Evolutionary conservation across 2,797 vertebrate species (phyloP), one percentile per base, ranked within the genome.

Genomic region (Chaunax sp.): DNA sequence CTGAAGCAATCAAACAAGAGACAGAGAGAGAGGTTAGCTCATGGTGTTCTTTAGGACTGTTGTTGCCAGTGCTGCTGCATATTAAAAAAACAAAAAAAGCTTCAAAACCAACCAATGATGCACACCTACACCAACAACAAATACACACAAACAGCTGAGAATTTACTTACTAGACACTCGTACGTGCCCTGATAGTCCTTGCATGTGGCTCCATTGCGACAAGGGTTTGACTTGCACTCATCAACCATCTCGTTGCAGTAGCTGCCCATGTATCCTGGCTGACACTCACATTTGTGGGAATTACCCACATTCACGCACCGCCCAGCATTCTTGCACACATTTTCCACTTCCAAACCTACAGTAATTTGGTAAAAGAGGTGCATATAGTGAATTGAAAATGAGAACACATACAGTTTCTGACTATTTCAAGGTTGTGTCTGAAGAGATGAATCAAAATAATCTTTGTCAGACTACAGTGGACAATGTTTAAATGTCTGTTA

Each of bases 181-280:
- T 97, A 98, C 23, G 94, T 95, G 0, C 94, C 93, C 67, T 95
- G 89, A 85, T 96, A 96, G 84, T 96, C 96, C 8, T 65, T 84
- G 91, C 97, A 98, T 44, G 92, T 96, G 11, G 95, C 96, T 20
- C 96, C 95, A 0, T 98, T 97, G 71, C 93, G 94, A 89, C 97
- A 98, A 3, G 97, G 97, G 77, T 94, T 96, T 51, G 97, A 96
- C 0, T 92, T 86, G 6, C 97, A 98, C 81, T 98, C 96, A 0
- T 98, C 82, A 0, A 96, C 92, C 81, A 93, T 94, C 28, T 91
- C 89, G 54, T 95, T 93, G 0, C 97, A 98, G 92, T 98, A 97
- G 83, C 94, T 97, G 77, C 97, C 97, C 0, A 82, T 95, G 89
- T 96, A 98, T 44, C 96, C 97, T 38, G 87, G 80, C 49, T 94